These are phyloP conservation scores for Hipposideros armiger DNA, from an alignment of 2,113 vertebrate genomes.

Conservation along the genomic window DNA sequence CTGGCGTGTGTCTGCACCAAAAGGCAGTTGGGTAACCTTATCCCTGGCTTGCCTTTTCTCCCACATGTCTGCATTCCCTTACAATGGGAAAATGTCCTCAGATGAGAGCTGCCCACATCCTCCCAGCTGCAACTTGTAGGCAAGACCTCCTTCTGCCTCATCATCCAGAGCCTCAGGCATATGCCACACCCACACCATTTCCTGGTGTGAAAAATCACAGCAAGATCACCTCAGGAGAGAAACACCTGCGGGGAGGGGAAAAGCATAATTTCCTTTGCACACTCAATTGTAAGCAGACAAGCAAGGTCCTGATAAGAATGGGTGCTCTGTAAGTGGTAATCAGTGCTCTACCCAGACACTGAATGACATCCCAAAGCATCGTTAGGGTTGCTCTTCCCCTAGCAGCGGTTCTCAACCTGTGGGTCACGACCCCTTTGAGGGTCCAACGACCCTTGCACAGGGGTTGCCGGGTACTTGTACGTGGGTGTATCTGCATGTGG, in stretches of 20 bases:
- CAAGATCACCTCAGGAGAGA: background rate
- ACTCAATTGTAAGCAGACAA: background rate
- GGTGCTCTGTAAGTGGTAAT: background rate
- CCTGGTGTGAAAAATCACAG: slow-evolving; percentile 42
- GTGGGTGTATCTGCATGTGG: no score
- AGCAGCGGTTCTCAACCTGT: no score
- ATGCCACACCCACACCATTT: background rate
- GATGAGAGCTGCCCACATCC: slow-evolving; percentile 51
- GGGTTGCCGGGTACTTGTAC: no score
- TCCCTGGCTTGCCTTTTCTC: slow-evolving; percentile 11
- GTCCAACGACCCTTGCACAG: no score
- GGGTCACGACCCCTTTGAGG: no score
- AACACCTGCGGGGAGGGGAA: background rate
- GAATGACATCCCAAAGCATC: background rate
- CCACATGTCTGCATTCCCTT: background rate
- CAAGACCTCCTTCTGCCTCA: background rate
- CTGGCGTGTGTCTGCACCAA: slow-evolving; percentile 27
- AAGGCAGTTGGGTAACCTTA: slow-evolving; percentile 36
- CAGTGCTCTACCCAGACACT: background rate
- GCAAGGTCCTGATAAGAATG: background rate
- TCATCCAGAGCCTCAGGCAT: background rate
- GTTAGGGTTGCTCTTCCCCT: background rate
- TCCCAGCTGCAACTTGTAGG: background rate
- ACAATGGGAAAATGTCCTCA: slow-evolving; percentile 47
- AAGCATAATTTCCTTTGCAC: background rate